Evolutionary conservation across 2,797 vertebrate species (phyloP).

Genomic region (Syndactyla subalaris): DNA sequence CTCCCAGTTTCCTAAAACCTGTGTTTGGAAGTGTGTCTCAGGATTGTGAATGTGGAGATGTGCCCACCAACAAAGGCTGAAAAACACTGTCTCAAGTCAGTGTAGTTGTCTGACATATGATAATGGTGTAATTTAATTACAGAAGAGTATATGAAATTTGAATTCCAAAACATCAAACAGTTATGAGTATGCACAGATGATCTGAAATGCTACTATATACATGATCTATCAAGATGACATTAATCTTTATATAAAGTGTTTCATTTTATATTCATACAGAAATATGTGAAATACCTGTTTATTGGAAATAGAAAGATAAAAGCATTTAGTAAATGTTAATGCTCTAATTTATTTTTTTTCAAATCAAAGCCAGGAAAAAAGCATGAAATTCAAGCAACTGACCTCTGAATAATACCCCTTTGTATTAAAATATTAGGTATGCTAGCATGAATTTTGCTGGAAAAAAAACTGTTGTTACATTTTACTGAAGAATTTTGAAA

Average conservation of each 20-base stretch:
- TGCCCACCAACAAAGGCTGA: background rate
- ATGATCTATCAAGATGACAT: background rate
- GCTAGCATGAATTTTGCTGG: background rate
- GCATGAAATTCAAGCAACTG: background rate
- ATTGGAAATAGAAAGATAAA: background rate
- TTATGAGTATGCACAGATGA: background rate
- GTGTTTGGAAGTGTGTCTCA: background rate
- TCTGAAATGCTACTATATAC: background rate
- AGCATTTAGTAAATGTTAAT: background rate
- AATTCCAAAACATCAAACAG: background rate
- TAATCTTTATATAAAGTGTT: background rate
- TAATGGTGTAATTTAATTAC: background rate
- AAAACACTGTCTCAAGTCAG: background rate
- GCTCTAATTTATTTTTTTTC: background rate
- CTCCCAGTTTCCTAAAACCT: background rate
- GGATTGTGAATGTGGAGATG: background rate
- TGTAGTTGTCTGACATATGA: background rate
- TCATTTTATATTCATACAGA: background rate
- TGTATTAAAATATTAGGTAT: background rate
- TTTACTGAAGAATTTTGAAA: background rate
- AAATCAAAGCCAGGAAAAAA: background rate
- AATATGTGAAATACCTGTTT: background rate
- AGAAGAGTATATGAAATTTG: background rate
- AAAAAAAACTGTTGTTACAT: background rate
- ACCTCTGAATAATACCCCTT: background rate